Percentiles rank a stretch among this genome's conserved stretches.
These are phyloP conservation scores for Macropis europaea DNA, from an alignment of 2,888 invertebrate genomes.

Conservation along the genomic window DNA sequence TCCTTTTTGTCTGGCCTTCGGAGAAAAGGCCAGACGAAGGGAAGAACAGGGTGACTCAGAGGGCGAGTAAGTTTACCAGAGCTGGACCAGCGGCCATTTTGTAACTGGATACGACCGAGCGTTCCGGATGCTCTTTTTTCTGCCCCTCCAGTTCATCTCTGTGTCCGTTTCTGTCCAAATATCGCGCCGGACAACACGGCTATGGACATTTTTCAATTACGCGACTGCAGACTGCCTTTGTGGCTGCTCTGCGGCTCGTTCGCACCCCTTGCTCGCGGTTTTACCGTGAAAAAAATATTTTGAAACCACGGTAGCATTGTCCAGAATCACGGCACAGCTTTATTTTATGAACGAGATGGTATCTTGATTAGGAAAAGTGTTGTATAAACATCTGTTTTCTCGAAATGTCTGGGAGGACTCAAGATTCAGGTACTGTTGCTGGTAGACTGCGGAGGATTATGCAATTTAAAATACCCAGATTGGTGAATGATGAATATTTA, in stretches of 20 bases:
- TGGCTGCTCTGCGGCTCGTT: conserved; percentile 13
- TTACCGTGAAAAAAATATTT: conserved; percentile 13
- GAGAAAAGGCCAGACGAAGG: conserved; percentile 5
- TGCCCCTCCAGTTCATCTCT: neutral
- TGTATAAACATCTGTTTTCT: too few relatives aligned
- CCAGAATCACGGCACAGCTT: too few relatives aligned
- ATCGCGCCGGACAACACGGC: conserved; percentile 11
- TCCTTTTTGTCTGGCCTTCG: conserved; percentile 18
- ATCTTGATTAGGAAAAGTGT: too few relatives aligned
- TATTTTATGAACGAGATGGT: too few relatives aligned
- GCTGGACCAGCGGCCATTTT: conserved; percentile 32
- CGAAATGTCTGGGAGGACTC: too few relatives aligned
- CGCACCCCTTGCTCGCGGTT: conserved; percentile 1
- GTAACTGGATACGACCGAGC: conserved; percentile 11
- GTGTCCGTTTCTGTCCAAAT: neutral
- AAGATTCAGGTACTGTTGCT: too few relatives aligned
- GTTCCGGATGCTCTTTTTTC: neutral
- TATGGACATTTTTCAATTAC: conserved; percentile 54
- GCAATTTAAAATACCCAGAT: too few relatives aligned
- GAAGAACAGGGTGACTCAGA: too few relatives aligned
- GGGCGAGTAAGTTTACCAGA: conserved; percentile 35
- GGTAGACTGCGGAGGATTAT: too few relatives aligned
- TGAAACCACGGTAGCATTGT: neutral
- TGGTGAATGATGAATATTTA: too few relatives aligned
- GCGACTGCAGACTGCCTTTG: conserved; percentile 14